Conservation (phyloP, 2,797 vertebrate species). For the Galagoides demidoff region DNA sequence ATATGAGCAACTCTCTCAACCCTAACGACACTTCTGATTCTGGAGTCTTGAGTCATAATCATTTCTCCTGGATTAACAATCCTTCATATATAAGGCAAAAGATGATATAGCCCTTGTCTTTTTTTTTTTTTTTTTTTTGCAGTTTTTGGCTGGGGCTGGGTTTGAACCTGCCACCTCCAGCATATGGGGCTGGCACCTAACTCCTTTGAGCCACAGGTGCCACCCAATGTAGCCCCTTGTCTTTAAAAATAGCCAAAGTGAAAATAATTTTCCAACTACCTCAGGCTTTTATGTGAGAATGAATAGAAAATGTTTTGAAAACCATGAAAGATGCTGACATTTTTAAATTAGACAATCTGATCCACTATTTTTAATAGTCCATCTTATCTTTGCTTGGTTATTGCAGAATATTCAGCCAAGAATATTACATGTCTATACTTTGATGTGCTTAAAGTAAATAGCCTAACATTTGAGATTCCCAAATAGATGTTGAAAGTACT, state of each 20-base stretch:
- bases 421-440: not conserved
- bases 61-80: not conserved
- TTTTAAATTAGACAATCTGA: not conserved
- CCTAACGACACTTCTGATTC: not conserved
- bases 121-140: too few relatives aligned
- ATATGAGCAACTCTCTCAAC: too few relatives aligned
- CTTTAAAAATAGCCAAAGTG: not conserved
- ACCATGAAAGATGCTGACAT: not conserved
- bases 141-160: too few relatives aligned
- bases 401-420: not conserved
- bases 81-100: not conserved
- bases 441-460: not conserved
- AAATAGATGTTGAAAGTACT: not conserved
- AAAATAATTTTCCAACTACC: not conserved
- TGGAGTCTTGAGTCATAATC: not conserved
- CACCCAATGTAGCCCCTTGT: not conserved
- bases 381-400: not conserved
- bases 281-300: not conserved
- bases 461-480: not conserved
- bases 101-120: not conserved
- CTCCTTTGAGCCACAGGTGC: too few relatives aligned
- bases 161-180: too few relatives aligned
- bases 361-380: not conserved
- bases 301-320: not conserved
- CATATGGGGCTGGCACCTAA: too few relatives aligned